Base-by-base conservation (phyloP, 2,888 invertebrate species). In the Scaeva pyrastri region DNA sequence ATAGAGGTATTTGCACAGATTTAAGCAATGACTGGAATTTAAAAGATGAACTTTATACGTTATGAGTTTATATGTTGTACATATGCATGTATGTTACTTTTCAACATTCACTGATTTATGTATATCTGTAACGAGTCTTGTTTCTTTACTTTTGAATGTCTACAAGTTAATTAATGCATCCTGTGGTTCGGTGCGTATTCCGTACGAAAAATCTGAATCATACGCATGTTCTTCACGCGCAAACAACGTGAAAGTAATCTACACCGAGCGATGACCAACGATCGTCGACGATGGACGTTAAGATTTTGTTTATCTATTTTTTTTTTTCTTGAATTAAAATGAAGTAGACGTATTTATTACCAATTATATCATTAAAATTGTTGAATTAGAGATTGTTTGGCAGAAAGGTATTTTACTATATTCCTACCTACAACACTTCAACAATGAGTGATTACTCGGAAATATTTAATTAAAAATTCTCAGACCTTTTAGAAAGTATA, bases 151-250 rank as follows among this genome's bases (percentile, higher is more conserved):
- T 78, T 73, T 62, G 62, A 56, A 73, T 62, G 80, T 80, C 85
- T 85, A 72, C 72, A 43, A 78, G 73, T 86, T 82, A 86, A 86
- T 86, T 86, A 77, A 82, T 62, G 70, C 82, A 86, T 86, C 86
- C 86, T 86, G 86, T 60, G 60, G 21, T 14, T 19, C 60, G 39
- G 39, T 86, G 77, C 81, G 81, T 81, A 78, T 70, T 81, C 23
- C 52, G n/a, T 52, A 66, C 55, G 50, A 52, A 21, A 50, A 52
- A 55, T 71, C 50, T 80, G 72, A 80, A 41, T 81, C 85, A 80
- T 85, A 75, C 52, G 39, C 23, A 60, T 68, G 68, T 68, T 23
- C 60, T 68, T 83, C 77, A 78, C 74, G 78, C 78, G 83, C 41
- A 36, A 73, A 19, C 62, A 68, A 50, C 83, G 66, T 84, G 74